Conservation (phyloP, 2,113 vertebrate species). For the Hippopotamus amphibius region DNA sequence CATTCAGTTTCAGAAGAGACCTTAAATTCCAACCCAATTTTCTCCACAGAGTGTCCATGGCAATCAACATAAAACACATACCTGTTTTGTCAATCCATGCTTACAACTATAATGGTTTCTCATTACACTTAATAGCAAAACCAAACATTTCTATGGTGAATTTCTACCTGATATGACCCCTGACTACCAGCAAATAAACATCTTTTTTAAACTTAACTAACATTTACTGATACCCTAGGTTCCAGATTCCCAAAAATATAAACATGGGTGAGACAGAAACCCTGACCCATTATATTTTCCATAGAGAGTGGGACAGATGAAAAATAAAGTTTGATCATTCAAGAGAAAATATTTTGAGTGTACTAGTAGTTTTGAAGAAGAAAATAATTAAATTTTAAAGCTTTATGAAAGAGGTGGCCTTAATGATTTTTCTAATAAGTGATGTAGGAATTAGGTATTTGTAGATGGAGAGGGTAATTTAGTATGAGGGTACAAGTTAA, state of each 20-base stretch:
- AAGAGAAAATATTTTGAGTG: constrained; percentile 9
- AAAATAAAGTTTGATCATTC: background rate
- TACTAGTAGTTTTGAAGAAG: background rate
- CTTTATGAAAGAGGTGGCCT: background rate
- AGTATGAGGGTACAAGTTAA: background rate
- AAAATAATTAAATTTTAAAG: background rate
- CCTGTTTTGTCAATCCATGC: background rate
- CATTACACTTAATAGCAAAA: background rate
- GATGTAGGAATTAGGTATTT: background rate
- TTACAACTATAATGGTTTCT: background rate
- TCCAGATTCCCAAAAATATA: background rate
- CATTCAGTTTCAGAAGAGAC: background rate
- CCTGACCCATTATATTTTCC: background rate
- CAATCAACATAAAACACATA: background rate
- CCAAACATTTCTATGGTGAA: background rate
- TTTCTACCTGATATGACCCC: background rate
- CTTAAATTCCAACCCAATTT: background rate
- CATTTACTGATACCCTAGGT: background rate
- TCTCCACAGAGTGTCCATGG: background rate
- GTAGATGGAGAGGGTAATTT: background rate
- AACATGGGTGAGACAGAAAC: background rate
- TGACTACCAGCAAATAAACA: background rate
- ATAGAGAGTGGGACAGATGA: background rate
- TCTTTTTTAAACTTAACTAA: background rate
- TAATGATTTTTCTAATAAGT: background rate